Evolutionary conservation across 2,797 vertebrate species (phyloP), one percentile per base, ranked within the genome.

Genomic region (Sebastes iracundus): DNA sequence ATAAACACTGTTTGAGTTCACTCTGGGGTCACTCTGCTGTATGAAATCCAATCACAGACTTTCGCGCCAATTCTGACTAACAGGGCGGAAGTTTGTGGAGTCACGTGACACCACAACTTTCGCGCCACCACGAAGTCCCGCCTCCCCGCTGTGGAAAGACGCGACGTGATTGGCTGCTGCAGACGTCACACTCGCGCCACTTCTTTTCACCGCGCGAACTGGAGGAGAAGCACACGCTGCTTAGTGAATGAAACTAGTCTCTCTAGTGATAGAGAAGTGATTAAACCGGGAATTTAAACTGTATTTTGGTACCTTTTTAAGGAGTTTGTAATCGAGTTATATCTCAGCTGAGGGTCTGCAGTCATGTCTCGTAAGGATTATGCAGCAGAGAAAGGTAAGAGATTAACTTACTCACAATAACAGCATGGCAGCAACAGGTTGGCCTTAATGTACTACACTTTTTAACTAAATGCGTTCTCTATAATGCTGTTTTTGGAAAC

Each of bases 321-420:
- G 2, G 2, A 7, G 6, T 38, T 77, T 22, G 6, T 20, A 56
- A 11, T 30, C 2, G 53, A 83, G 5, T 69, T 23, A 9, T 60
- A 9, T 60, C 14, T 25, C 5, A 59, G 3, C 42, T 1, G 71
- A 76, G 38, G n/a, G 27, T 49, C 56, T 80, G 49, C 79, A 90
- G 88, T 23, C 68, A 98, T 98, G 97, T 94, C 96, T 77, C 96
- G 96, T 3, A 97, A 96, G 88, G 97, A 98, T 89, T 98, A 98
- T 70, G 82, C 91, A 8, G 93, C 96, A 75, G 97, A 98, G 87
- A 98, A 97, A 94, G 97, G 97, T 97, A 90, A 88, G 3, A 63
- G 8, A 8, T 28, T 12, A 3, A 52, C 59, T 62, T 71, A 6
- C 35, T 30, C 10, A 61, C 16, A 28, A 5, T 52, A 67, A 66